Conservation (phyloP, 2,113 vertebrate species). For the Speoplatyrhinus poulsoni region DNA sequence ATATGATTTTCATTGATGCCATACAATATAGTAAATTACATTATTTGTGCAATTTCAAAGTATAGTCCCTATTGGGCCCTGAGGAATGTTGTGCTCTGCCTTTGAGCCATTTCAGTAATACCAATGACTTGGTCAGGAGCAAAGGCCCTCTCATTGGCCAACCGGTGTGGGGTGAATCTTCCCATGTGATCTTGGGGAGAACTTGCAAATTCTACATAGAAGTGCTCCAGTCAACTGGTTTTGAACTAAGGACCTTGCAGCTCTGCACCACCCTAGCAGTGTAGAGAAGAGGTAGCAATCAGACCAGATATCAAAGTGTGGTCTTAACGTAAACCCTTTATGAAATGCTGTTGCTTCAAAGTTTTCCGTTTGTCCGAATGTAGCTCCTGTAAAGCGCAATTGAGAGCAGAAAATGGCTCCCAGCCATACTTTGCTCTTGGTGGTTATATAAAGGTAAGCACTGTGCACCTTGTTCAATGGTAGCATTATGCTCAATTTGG, state of each 20-base stretch:
- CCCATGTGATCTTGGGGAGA: neutral
- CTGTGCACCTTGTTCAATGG: slow-evolving; percentile 61
- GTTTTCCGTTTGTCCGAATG: neutral
- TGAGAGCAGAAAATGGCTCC: neutral
- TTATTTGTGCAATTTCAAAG: no score
- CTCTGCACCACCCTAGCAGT: neutral
- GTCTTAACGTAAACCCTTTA: neutral
- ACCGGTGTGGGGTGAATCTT: neutral
- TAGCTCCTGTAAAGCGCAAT: neutral
- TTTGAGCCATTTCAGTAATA: no score
- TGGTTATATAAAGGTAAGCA: slow-evolving; percentile 62
- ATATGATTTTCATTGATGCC: slow-evolving; percentile 7
- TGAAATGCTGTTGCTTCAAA: slow-evolving; percentile 28
- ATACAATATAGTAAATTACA: slow-evolving; percentile 14
- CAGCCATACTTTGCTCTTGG: slow-evolving; percentile 27
- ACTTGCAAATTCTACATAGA: neutral
- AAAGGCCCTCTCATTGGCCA: no score
- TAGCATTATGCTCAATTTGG: slow-evolving; percentile 57
- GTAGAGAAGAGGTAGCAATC: neutral
- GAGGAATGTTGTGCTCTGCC: no score
- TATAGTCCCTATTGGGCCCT: no score
- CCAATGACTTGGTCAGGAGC: no score
- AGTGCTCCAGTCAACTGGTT: neutral
- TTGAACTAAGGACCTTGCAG: no score
- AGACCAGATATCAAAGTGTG: neutral